Evolutionary conservation across 53 echinoderm and acorn worm species (phyloP).

Genomic region (Holothuria leucospilota): DNA sequence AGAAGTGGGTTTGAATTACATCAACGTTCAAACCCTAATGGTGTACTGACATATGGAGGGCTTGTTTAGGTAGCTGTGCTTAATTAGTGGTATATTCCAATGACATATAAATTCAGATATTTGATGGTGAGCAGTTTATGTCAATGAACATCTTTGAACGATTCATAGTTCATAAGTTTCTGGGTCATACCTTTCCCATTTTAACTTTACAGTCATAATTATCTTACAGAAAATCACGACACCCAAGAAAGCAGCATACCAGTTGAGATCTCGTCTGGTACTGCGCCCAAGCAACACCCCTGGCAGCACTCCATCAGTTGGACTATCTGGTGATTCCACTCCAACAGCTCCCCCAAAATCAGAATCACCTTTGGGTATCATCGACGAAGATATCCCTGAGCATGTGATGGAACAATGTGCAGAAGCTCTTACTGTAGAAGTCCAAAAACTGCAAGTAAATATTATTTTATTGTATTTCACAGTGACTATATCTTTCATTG

Average conservation of each 20-base stretch:
- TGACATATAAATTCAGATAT: too few relatives aligned
- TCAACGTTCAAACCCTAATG: too few relatives aligned
- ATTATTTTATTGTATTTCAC: background rate
- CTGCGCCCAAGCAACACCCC: slow-evolving; percentile 58
- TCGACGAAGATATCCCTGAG: slow-evolving; percentile 87
- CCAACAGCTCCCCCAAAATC: slow-evolving; percentile 38
- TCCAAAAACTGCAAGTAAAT: slow-evolving; percentile 80
- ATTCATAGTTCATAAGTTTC: too few relatives aligned
- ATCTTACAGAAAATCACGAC: slow-evolving; percentile 78
- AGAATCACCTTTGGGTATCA: slow-evolving; percentile 67
- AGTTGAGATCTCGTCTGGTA: slow-evolving; percentile 75
- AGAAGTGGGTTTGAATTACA: too few relatives aligned
- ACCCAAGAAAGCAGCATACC: slow-evolving; percentile 76
- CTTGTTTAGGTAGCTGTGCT: too few relatives aligned
- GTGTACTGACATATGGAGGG: too few relatives aligned
- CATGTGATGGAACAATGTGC: slow-evolving; percentile 88
- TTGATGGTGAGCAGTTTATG: too few relatives aligned
- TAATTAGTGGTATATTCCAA: too few relatives aligned
- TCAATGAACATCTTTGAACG: too few relatives aligned
- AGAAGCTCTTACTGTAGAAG: slow-evolving; percentile 82
- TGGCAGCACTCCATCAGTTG: background rate
- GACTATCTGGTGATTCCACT: slow-evolving; percentile 15
- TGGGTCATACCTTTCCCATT: too few relatives aligned
- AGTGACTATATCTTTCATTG: background rate
- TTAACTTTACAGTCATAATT: background rate